These are phyloP conservation scores for Ondatra zibethicus DNA, from an alignment of 2,113 vertebrate genomes.

Conservation along the genomic window DNA sequence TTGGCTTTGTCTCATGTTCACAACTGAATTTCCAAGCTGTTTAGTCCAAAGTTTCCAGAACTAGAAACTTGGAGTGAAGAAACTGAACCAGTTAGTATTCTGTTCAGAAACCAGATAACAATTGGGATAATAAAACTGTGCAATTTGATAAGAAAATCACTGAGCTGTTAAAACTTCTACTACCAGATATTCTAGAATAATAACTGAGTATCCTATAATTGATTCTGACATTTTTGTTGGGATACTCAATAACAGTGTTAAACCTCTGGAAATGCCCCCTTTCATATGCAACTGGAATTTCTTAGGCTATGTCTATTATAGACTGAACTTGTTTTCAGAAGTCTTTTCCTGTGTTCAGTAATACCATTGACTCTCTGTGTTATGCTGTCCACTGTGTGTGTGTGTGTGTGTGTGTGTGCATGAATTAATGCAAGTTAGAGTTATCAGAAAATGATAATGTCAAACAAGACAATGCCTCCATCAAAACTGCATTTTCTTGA, in stretches of 20 bases:
- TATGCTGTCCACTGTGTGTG: too few relatives aligned
- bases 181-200: background rate
- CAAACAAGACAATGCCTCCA: background rate
- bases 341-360: background rate
- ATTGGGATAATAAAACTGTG: background rate
- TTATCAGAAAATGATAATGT: background rate
- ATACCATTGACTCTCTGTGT: background rate
- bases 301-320: background rate
- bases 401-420: too few relatives aligned
- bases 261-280: too few relatives aligned
- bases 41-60: background rate
- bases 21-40: background rate
- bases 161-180: background rate
- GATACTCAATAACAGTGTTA: background rate
- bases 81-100: background rate
- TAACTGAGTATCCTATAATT: background rate
- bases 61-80: background rate
- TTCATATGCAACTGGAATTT: background rate
- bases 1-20: background rate
- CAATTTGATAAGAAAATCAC: background rate
- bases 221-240: background rate
- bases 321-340: background rate
- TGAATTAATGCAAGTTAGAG: background rate
- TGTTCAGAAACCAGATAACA: background rate
- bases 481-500: background rate